phyloP scores from a whole-genome alignment of 2,888 invertebrate species.

The Dicyrtoma fusca region DNA sequence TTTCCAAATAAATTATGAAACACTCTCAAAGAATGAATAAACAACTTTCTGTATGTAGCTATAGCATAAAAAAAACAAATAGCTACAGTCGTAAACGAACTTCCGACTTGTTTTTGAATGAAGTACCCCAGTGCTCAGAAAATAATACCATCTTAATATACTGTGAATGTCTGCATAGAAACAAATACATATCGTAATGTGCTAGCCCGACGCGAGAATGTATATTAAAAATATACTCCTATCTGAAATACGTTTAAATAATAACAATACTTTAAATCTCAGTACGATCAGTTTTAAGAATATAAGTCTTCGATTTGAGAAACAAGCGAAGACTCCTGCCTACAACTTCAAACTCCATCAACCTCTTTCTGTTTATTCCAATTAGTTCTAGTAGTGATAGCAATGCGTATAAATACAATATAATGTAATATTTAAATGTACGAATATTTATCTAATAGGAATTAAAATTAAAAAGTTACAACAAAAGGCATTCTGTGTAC shows the following conservation, averaged over 20 bases:
- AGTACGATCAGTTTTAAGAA: background rate
- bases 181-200: constrained; percentile 57
- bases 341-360: background rate
- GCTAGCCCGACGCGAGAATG: constrained; percentile 44
- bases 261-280: background rate
- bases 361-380: too few species aligned
- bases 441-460: constrained; percentile 16
- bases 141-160: constrained; percentile 19
- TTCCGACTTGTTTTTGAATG: too few species aligned
- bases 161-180: constrained; percentile 35
- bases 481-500: constrained; percentile 37
- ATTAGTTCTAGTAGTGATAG: constrained; percentile 4
- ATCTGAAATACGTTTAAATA: too few species aligned
- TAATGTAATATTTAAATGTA: constrained; percentile 14
- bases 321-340: constrained; percentile 30
- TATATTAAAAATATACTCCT: constrained; percentile 10
- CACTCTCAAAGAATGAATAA: too few species aligned
- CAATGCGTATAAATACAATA: background rate
- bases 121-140: constrained; percentile 13
- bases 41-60: too few species aligned
- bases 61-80: too few species aligned
- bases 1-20: too few species aligned
- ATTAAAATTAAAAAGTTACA: constrained; percentile 11
- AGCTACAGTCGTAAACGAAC: too few species aligned
- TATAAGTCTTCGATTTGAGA: background rate